These are phyloP conservation scores for Blennius ocellaris DNA, from an alignment of 2,113 vertebrate genomes.

Conservation along the genomic window DNA sequence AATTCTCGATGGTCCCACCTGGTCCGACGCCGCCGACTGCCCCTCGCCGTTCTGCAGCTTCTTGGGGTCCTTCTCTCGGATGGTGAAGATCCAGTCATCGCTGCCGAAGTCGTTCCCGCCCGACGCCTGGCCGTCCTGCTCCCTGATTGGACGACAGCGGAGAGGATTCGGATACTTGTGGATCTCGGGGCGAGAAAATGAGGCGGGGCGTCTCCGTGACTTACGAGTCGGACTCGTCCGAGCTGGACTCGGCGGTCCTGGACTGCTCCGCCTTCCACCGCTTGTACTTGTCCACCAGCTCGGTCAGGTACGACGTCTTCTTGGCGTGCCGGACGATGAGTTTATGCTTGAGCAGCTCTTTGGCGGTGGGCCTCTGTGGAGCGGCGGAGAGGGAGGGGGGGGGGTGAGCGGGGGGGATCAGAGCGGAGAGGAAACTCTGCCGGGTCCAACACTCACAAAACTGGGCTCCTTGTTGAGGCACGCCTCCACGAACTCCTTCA, in stretches of 20 bases:
- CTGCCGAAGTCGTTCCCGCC: conserved; percentile 91
- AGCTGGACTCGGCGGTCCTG: conserved; percentile 89
- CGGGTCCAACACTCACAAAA: conserved; percentile 87
- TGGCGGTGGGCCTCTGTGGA: conserved; percentile 93
- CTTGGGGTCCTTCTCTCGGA: conserved; percentile 93
- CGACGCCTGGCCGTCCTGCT: conserved; percentile 92
- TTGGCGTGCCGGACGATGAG: conserved; percentile 95
- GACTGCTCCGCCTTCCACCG: conserved; percentile 95
- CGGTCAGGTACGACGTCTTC: conserved; percentile 96
- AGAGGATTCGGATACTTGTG: conserved; percentile 12
- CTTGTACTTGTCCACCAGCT: conserved; percentile 97
- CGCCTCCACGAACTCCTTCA: conserved; percentile 97
- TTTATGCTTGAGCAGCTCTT: conserved; percentile 98
- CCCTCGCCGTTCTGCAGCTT: conserved; percentile 93
- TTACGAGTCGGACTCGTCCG: conserved; percentile 94
- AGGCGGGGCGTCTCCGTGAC: conserved; percentile 35
- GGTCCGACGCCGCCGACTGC: conserved; percentile 83
- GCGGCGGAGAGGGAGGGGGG: neutral
- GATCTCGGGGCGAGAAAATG: too few species aligned
- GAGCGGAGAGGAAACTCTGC: too few species aligned
- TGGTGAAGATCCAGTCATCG: conserved; percentile 96
- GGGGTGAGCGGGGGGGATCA: neutral
- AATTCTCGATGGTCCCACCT: conserved; percentile 74
- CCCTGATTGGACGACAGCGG: conserved; percentile 79
- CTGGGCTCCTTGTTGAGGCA: conserved; percentile 98